Evolutionary conservation across 1,140 invertebrate genomes (phyloP).

Genomic region (Cyclargus thomasi): DNA sequence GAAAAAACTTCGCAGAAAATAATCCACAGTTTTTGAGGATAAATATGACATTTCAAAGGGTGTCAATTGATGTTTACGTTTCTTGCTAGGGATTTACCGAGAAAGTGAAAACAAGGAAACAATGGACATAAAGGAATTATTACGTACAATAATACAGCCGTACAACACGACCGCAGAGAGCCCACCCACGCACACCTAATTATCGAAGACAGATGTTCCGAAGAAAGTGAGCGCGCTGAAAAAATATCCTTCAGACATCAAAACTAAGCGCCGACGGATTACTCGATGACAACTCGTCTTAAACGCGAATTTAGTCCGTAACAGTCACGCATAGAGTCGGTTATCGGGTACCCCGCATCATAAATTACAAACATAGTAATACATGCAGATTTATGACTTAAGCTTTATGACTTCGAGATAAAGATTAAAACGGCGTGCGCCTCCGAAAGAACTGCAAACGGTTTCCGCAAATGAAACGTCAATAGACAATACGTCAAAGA

Average conservation of each 20-base stretch:
- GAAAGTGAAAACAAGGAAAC: constrained; percentile 64
- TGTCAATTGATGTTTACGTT: constrained; percentile 53
- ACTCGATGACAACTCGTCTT: constrained; percentile 24
- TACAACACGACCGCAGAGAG: constrained; percentile 33
- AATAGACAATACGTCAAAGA: constrained; percentile 58
- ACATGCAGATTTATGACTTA: background rate
- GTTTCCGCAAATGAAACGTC: constrained; percentile 38
- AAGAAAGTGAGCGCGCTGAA: constrained; percentile 50
- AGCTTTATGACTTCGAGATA: constrained; percentile 14
- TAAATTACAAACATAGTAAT: background rate
- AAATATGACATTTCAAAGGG: constrained; percentile 18
- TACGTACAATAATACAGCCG: constrained; percentile 50
- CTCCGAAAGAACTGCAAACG: background rate
- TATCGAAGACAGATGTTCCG: constrained; percentile 61
- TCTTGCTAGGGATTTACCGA: constrained; percentile 47
- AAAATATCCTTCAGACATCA: constrained; percentile 55
- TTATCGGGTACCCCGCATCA: background rate
- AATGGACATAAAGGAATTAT: constrained; percentile 48
- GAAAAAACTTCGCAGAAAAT: constrained; percentile 7
- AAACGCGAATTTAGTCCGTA: constrained; percentile 14
- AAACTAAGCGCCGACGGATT: constrained; percentile 63
- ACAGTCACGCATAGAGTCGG: background rate
- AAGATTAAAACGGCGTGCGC: constrained; percentile 11
- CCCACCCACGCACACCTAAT: constrained; percentile 56
- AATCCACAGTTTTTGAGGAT: constrained; percentile 4